These are phyloP conservation scores for Sarotherodon lohbergeri DNA, from an alignment of 2,113 vertebrate species.

Conservation along the genomic window DNA sequence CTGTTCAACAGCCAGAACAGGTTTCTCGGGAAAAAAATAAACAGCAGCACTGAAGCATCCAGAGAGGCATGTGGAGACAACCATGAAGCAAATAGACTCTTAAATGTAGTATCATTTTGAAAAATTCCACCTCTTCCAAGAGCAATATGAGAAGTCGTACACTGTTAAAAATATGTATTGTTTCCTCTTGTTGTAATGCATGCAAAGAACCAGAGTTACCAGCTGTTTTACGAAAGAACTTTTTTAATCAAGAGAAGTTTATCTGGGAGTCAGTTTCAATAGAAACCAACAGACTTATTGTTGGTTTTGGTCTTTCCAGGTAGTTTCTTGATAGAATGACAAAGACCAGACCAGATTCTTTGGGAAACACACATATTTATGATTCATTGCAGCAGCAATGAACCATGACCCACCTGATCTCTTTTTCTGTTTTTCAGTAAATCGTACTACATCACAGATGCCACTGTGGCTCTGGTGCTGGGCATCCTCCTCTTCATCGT, in stretches of 20 bases:
- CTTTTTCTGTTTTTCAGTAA: constrained; percentile 60
- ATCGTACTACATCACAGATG: constrained; percentile 78
- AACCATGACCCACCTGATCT: not conserved
- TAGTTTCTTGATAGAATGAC: not conserved
- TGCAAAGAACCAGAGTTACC: not conserved
- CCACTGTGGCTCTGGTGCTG: constrained; percentile 83
- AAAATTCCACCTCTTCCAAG: not conserved
- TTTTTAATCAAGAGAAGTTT: not conserved
- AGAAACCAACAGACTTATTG: not conserved
- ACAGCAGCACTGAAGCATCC: not conserved
- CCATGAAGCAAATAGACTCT: not conserved
- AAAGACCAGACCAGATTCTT: not conserved
- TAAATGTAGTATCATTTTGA: not conserved
- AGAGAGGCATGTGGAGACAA: not conserved
- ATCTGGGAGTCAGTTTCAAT: not conserved
- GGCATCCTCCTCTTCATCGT: constrained; percentile 87
- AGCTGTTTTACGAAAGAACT: not conserved
- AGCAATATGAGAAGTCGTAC: not conserved
- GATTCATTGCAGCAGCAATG: not conserved
- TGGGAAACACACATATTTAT: not conserved
- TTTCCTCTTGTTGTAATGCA: not conserved
- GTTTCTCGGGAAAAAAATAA: not conserved
- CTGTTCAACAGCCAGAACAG: not conserved
- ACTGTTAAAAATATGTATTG: not conserved
- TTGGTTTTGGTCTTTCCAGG: not conserved